Evolutionary conservation across 1,140 invertebrate genomes (phyloP).

Genomic region (Cherax destructor): DNA sequence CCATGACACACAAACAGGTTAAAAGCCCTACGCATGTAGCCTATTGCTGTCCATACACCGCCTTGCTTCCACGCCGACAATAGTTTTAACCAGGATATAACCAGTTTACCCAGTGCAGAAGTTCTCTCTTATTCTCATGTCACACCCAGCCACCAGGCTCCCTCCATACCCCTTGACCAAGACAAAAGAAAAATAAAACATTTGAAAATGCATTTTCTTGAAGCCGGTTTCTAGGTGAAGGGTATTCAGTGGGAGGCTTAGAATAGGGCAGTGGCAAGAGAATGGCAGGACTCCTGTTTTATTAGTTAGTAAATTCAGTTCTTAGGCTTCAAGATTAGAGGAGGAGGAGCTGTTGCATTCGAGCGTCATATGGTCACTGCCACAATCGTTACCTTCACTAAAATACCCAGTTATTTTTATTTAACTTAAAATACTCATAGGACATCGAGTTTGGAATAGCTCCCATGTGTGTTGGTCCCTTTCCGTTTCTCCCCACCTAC

Average conservation of each 20-base stretch:
- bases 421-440: neutral
- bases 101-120: slow-evolving; percentile 27
- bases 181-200: neutral
- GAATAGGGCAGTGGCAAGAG: neutral
- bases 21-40: neutral
- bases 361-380: neutral
- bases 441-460: neutral
- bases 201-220: too few relatives aligned
- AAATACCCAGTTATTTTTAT: neutral
- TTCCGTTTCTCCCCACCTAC: neutral
- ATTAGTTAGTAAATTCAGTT: neutral
- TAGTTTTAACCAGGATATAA: slow-evolving; percentile 38
- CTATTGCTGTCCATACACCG: slow-evolving; percentile 43
- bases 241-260: neutral
- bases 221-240: neutral
- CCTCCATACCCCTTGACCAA: neutral
- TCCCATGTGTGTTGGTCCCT: neutral
- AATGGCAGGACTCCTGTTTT: neutral
- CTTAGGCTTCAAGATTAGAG: neutral
- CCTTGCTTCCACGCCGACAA: slow-evolving; percentile 49
- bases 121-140: neutral
- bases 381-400: neutral
- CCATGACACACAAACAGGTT: neutral
- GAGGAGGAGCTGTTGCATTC: neutral
- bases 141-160: neutral